A percentile compares a stretch with the other conserved stretches of the same genome.
phyloP scores from a whole-genome alignment of 2,888 invertebrate species.

The Coenonympha glycerion region DNA sequence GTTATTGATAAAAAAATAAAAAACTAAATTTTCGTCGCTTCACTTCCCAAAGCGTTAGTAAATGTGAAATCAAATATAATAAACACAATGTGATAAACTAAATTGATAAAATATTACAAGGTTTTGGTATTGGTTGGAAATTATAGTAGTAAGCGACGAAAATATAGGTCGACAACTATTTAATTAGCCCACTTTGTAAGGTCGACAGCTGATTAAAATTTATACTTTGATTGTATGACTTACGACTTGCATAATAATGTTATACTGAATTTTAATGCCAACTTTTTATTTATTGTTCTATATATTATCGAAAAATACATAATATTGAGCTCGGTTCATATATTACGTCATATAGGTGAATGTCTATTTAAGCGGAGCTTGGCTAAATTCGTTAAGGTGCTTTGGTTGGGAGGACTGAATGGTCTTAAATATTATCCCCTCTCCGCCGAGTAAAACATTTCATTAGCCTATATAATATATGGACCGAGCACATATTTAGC shows the following conservation, averaged over 20 bases:
- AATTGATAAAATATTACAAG: too few relatives aligned
- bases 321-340: not conserved
- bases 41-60: not conserved
- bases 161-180: not conserved
- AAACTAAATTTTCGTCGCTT: not conserved
- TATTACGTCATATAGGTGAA: too few relatives aligned
- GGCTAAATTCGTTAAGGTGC: too few relatives aligned
- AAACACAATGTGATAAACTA: too few relatives aligned
- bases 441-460: too few relatives aligned
- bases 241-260: not conserved
- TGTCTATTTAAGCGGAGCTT: too few relatives aligned
- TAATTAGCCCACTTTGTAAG: not conserved
- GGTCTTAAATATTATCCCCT: too few relatives aligned
- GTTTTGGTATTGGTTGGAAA: too few relatives aligned
- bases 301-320: too few relatives aligned
- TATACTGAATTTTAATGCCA: too few relatives aligned
- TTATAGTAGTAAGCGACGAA: not conserved
- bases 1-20: not conserved
- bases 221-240: conserved; percentile 5
- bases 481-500: not conserved
- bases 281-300: too few relatives aligned
- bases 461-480: not conserved
- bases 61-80: not conserved
- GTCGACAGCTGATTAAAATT: not conserved
- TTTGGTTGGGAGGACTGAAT: too few relatives aligned